Evolutionary conservation across 2,113 vertebrate species (phyloP), one percentile per base, ranked within the genome.

Genomic region (Sinosuthora webbiana): DNA sequence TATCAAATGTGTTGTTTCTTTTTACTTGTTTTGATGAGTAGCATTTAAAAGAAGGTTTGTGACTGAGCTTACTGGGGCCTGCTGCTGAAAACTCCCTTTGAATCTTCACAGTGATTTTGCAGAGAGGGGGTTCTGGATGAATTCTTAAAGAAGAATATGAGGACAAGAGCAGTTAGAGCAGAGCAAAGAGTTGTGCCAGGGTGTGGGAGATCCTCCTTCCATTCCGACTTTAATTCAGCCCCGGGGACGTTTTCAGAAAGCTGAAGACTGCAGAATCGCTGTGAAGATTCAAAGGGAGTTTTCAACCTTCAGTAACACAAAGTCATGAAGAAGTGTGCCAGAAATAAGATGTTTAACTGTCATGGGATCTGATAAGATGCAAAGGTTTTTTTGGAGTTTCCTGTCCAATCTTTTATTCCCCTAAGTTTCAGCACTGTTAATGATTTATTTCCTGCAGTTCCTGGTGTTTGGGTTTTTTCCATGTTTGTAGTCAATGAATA

Each of bases 351-450:
- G 25, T 69, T 90, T 41, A 56, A 59, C 55, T 80, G 35, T 33
- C 52, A 23, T 9, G 44, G 53, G 18, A 82, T 21, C 69, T 70
- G 50, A 15, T 45, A 56, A 83, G 53, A 57, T 74, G 16, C 13
- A 64, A 85, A 76, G 13, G 1, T 2, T 10, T 74, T 94, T 73
- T 69, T 28, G 6, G 65, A 30, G 45, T 74, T 96, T 93, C 69
- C 74, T 31, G 39, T 57, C 30, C 13, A 95, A 94, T 95, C 79
- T 95, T 95, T 64, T 52, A 59, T 93, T 93, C 74, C 41, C 37
- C 89, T 89, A 73, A 76, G 70, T 89, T 57, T 68, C 79, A 30
- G 47, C 55, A 44, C 45, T 62, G 31, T 73, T 83, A 69, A 45
- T 67, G 18, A 64, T 89, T 73, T 74, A 45, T 87, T 84, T 76